Evolutionary conservation across 2,797 vertebrate species (phyloP).

Genomic region (Myotis findleyi): DNA sequence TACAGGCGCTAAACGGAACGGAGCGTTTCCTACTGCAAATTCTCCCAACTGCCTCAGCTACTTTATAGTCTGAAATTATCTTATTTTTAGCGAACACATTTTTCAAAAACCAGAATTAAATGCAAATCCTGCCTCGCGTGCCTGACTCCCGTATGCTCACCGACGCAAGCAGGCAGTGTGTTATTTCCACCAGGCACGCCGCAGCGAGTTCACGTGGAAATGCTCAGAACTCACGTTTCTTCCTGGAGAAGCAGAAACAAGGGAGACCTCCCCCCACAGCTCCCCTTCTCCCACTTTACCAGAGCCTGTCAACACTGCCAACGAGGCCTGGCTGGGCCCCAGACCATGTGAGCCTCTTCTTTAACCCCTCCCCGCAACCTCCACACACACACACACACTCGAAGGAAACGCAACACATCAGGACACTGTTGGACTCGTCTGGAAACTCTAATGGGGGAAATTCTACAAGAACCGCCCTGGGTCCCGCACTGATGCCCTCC

Average conservation of each 20-base stretch:
- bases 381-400: too few relatives aligned
- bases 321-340: not conserved
- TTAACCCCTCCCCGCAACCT: not conserved
- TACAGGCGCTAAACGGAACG: constrained; percentile 14
- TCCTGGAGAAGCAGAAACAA: not conserved
- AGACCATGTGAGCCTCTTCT: not conserved
- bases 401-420: not conserved
- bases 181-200: constrained; percentile 75
- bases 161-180: constrained; percentile 67
- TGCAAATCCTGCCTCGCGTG: constrained; percentile 77
- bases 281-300: constrained; percentile 14
- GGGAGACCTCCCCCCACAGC: not conserved
- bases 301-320: constrained; percentile 22
- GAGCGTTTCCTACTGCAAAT: constrained; percentile 56
- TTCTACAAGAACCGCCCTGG: not conserved
- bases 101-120: constrained; percentile 69
- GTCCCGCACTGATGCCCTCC: not conserved
- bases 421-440: not conserved
- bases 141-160: constrained; percentile 72
- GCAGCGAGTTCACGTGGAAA: constrained; percentile 70
- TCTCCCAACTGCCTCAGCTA: constrained; percentile 59
- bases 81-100: constrained; percentile 79
- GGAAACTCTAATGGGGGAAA: not conserved
- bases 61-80: constrained; percentile 65
- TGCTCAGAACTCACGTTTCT: constrained; percentile 70